Base-by-base conservation (phyloP, 2,797 vertebrate genomes). In the Notolepis coatsorum region DNA sequence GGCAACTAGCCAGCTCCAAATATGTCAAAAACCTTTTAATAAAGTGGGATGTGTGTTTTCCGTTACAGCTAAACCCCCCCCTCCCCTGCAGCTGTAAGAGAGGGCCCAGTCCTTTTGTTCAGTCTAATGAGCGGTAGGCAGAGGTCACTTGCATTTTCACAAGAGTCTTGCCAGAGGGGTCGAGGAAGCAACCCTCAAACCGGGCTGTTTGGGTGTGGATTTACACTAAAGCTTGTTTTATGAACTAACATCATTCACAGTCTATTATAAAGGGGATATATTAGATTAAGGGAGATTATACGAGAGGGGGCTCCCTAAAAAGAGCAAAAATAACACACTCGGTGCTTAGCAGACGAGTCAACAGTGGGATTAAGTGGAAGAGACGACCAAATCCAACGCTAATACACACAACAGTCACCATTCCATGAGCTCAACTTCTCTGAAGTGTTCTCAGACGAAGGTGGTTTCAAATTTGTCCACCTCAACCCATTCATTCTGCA, bases 241-340 rank as follows among this genome's bases (percentile, higher is more conserved):
- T 86, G 71, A 86, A 86, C 84, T 84, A 76, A 66, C 77, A 80
- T 82, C 82, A 71, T 87, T 88, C 83, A 45, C 76, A 71, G 81
- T 88, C 89, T 80, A 88, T 91, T 90, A 87, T 82, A 81, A 68
- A 74, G 67, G 69, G 88, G 85, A 86, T 87, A 84, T 79, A 90
- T 92, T 88, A 93, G 90, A 91, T 93, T 91, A 91, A 89, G 84
- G 81, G 78, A 93, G 91, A 91, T 93, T 91, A 91, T 71, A 83
- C 76, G 61, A 71, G 85, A 79, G 85, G 83, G 82, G 80, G 80
- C 78, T 87, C 77, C 80, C 85, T 80, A 84, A 90, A 91, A 89
- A 51, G 88, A 86, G 75, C 82, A 87, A 84, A 89, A 90, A 90
- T 81, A 91, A 90, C 89, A 90, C 71, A 73, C 75, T 82, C 61